Evolutionary conservation across 2,888 invertebrate species (phyloP).

Genomic region (Perizoma affinitatum): DNA sequence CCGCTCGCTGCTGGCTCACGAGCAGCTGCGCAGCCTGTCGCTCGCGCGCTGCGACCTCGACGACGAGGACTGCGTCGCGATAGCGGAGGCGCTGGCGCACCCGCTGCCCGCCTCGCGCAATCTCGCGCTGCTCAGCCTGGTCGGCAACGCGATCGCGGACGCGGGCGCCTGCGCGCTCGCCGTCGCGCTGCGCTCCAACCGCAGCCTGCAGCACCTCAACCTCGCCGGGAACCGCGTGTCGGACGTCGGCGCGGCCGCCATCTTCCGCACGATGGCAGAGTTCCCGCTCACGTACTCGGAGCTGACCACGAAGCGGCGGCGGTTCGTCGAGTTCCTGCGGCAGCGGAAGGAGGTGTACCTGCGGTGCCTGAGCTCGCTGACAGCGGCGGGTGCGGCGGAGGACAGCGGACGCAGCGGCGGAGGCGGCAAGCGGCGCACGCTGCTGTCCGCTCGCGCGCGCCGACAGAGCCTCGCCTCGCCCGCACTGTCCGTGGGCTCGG

Average conservation of each 20-base stretch:
- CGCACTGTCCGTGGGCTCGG: slow-evolving; percentile 6
- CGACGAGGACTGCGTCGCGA: slow-evolving; percentile 37
- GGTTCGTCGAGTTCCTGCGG: slow-evolving; percentile 34
- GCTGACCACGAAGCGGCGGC: slow-evolving; percentile 31
- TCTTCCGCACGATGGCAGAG: slow-evolving; percentile 37
- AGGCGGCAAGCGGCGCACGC: slow-evolving; percentile 8
- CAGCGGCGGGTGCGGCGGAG: slow-evolving; percentile 6
- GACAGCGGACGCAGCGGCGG: slow-evolving; percentile 7
- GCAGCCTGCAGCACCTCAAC: slow-evolving; percentile 44
- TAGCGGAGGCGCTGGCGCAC: slow-evolving; percentile 38
- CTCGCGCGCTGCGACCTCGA: slow-evolving; percentile 44
- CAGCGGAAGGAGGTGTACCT: slow-evolving; percentile 6
- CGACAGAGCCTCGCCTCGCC: slow-evolving; percentile 3
- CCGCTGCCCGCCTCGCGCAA: slow-evolving; percentile 37
- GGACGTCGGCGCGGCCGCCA: slow-evolving; percentile 39
- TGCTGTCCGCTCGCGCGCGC: neutral
- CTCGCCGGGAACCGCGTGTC: slow-evolving; percentile 45
- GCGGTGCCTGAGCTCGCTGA: slow-evolving; percentile 12
- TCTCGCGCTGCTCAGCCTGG: slow-evolving; percentile 34
- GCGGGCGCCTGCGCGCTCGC: slow-evolving; percentile 41
- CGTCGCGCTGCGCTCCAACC: slow-evolving; percentile 43
- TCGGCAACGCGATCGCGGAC: slow-evolving; percentile 41
- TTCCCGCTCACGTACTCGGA: slow-evolving; percentile 42
- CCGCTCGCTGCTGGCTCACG: slow-evolving; percentile 35
- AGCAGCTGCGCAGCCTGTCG: slow-evolving; percentile 38